A percentile compares a stretch with the other conserved stretches of the same genome.
Conservation (phyloP, 2,797 vertebrate species). For the Sebastolobus alascanus region DNA sequence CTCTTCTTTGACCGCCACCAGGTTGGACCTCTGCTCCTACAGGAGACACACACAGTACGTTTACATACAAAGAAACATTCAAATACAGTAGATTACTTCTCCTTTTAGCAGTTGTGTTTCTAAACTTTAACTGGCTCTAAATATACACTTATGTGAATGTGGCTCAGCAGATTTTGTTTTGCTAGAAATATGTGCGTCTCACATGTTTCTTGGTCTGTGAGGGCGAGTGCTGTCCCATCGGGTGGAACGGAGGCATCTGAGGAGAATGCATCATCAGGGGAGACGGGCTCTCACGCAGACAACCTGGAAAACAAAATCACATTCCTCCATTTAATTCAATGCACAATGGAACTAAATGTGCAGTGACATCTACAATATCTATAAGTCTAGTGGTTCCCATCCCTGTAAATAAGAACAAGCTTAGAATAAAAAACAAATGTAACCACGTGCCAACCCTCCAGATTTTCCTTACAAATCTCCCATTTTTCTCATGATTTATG, state of each 20-base stretch:
- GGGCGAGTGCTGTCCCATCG: conserved; percentile 88
- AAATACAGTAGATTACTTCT: too few relatives aligned
- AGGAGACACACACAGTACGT: neutral
- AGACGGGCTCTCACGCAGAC: conserved; percentile 88
- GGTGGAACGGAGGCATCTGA: conserved; percentile 90
- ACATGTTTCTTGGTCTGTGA: conserved; percentile 91
- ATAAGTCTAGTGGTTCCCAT: too few relatives aligned
- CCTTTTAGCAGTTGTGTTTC: too few relatives aligned
- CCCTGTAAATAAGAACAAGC: too few relatives aligned
- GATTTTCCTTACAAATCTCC: too few relatives aligned
- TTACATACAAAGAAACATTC: neutral
- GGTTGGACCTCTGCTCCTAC: conserved; percentile 81
- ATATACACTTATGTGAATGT: too few relatives aligned
- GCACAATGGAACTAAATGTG: neutral
- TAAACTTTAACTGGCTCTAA: too few relatives aligned
- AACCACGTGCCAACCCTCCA: too few relatives aligned
- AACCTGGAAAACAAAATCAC: conserved; percentile 78
- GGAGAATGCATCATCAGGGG: conserved; percentile 93
- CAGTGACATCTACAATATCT: too few relatives aligned
- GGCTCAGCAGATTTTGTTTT: neutral
- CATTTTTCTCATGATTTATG: too few relatives aligned
- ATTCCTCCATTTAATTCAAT: neutral
- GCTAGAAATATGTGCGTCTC: conserved; percentile 43
- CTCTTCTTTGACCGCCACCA: conserved; percentile 88
- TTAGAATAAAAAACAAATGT: too few relatives aligned